These are phyloP conservation scores for Erinaceus europaeus DNA, from an alignment of 2,113 vertebrate species.

Conservation along the genomic window DNA sequence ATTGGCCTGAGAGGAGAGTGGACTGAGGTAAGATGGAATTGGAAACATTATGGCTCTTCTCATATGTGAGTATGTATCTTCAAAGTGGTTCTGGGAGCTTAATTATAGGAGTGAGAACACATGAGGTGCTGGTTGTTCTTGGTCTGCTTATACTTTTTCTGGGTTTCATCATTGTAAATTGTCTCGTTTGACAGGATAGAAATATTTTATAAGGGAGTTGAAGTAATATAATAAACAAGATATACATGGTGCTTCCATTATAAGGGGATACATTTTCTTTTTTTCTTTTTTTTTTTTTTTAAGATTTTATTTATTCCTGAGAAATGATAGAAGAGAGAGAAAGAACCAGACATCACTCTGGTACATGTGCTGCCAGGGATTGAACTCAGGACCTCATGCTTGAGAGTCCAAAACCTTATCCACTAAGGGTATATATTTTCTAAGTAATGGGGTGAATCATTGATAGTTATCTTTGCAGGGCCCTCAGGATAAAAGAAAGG, in stretches of 20 bases:
- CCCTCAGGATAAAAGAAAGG: no score
- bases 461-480: no score
- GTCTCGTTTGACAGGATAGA: neutral
- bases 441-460: neutral
- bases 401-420: no score
- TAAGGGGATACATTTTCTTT: no score
- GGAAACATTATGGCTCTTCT: neutral
- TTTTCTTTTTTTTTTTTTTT: no score
- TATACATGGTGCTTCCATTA: neutral
- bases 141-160: neutral
- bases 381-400: no score
- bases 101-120: neutral
- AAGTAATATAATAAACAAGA: neutral
- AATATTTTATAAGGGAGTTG: constrained; percentile 33
- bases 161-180: neutral
- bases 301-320: no score
- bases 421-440: no score
- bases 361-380: no score
- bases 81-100: neutral
- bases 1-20: constrained; percentile 96
- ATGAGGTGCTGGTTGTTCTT: neutral
- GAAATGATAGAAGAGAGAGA: no score
- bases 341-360: no score
- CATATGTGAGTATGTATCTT: neutral
- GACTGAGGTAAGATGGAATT: constrained; percentile 85